phyloP scores from a whole-genome alignment of 1,140 invertebrate species.

The Euura saliciscinereae region DNA sequence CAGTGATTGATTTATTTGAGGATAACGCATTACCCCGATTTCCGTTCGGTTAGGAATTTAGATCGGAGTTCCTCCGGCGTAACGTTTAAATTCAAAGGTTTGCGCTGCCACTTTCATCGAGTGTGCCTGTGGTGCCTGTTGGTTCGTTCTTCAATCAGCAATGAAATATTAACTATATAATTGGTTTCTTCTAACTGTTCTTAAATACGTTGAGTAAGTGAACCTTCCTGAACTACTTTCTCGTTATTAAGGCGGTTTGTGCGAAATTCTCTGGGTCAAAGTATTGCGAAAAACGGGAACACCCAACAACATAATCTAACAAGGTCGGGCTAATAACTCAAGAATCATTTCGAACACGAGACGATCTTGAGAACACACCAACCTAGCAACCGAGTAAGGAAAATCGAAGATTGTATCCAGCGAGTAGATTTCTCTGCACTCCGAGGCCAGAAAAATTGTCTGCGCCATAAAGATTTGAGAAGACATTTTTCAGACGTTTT shows the following conservation, averaged over 20 bases:
- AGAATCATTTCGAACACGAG: no score
- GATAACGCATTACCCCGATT: background rate
- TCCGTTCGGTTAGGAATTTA: background rate
- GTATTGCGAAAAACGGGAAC: background rate
- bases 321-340: no score
- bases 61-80: background rate
- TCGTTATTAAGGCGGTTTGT: background rate
- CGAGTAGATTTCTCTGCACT: background rate
- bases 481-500: background rate
- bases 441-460: background rate
- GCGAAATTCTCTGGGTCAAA: background rate
- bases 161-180: constrained; percentile 6
- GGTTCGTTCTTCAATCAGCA: background rate
- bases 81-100: background rate
- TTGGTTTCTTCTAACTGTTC: constrained; percentile 1
- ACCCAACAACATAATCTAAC: background rate
- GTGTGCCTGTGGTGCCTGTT: no score
- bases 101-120: no score
- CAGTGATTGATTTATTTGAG: background rate
- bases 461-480: background rate
- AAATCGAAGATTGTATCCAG: background rate
- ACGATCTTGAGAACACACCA: no score
- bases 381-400: no score
- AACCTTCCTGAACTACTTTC: background rate
- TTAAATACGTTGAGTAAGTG: background rate